Percentiles rank a stretch among this genome's conserved stretches.
These are phyloP conservation scores for Pycnonotus jocosus DNA, from an alignment of 2,113 vertebrate genomes.

Conservation along the genomic window DNA sequence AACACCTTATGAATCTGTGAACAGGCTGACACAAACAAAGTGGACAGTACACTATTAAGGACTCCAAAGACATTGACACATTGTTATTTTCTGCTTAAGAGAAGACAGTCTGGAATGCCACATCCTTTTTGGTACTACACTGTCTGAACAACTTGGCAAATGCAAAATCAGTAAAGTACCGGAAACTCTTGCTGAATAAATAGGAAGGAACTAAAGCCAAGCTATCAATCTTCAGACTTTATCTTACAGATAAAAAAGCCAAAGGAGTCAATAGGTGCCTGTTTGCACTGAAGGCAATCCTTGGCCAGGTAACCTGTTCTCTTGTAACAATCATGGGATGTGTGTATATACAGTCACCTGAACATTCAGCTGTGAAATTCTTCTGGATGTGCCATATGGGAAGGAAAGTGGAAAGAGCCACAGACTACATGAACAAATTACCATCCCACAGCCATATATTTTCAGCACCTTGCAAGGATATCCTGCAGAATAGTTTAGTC, in stretches of 20 bases:
- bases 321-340: neutral
- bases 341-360: neutral
- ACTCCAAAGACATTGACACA: neutral
- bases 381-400: neutral
- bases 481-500: conserved; percentile 57
- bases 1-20: neutral
- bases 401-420: neutral
- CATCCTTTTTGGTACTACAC: neutral
- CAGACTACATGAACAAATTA: conserved; percentile 14
- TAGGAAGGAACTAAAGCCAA: neutral
- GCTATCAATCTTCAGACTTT: neutral
- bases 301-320: neutral
- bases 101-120: neutral
- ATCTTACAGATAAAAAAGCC: neutral
- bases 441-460: neutral
- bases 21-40: neutral
- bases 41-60: neutral
- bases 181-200: neutral
- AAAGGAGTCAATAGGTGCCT: neutral
- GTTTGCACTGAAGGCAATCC: neutral
- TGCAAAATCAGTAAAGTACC: neutral
- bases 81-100: neutral
- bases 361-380: neutral
- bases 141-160: neutral
- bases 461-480: conserved; percentile 49